phyloP scores from a whole-genome alignment of 1,140 invertebrate genomes.

The Druon quercuslanigerum region DNA sequence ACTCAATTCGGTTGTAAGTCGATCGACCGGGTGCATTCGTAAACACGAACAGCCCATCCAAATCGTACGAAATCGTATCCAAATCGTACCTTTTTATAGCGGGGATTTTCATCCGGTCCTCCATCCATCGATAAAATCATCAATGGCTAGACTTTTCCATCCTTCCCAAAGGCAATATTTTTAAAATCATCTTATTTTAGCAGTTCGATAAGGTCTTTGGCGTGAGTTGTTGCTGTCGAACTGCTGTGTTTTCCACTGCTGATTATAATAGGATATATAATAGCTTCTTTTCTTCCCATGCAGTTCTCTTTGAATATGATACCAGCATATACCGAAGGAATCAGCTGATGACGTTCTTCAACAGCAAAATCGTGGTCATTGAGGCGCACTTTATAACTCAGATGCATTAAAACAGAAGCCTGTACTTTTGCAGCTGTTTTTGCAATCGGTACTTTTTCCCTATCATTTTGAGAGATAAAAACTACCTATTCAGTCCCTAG shows the following conservation, averaged over 20 bases:
- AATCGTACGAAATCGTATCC: too few species aligned
- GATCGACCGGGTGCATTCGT: too few species aligned
- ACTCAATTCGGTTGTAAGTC: too few species aligned
- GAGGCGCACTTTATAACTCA: slow-evolving; percentile 66
- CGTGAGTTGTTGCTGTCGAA: slow-evolving; percentile 45
- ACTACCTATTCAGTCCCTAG: too few species aligned
- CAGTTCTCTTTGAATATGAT: slow-evolving; percentile 55
- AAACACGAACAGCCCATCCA: too few species aligned
- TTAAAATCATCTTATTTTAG: slow-evolving; percentile 42
- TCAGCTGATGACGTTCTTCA: slow-evolving; percentile 64
- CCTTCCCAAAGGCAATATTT: slow-evolving; percentile 40
- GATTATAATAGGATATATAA: slow-evolving; percentile 66
- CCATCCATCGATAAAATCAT: slow-evolving; percentile 42
- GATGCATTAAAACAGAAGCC: slow-evolving; percentile 61
- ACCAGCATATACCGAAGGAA: slow-evolving; percentile 64
- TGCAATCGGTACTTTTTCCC: slow-evolving; percentile 70
- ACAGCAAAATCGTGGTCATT: slow-evolving; percentile 73
- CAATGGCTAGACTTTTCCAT: slow-evolving; percentile 42
- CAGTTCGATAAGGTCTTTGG: not conserved
- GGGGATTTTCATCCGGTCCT: slow-evolving; percentile 71
- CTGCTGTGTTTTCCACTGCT: slow-evolving; percentile 60
- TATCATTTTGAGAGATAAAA: slow-evolving; percentile 47
- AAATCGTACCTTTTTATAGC: slow-evolving; percentile 54
- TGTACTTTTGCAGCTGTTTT: slow-evolving; percentile 70
- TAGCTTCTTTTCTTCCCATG: slow-evolving; percentile 48